phyloP scores from a whole-genome alignment of 2,113 vertebrate genomes.

The Martes martes region DNA sequence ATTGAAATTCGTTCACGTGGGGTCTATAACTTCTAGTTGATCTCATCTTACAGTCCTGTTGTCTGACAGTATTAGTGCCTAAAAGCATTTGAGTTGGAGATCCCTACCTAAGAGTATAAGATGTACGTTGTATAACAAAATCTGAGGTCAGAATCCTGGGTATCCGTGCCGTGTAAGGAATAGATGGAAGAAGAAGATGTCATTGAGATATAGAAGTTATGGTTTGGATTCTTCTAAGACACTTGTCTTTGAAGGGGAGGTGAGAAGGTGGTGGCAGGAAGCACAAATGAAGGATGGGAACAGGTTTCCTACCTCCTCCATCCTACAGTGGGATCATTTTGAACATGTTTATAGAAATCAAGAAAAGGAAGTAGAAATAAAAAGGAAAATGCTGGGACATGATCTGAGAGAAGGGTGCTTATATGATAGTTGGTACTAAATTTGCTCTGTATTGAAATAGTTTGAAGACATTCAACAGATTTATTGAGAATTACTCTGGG shows the following conservation, averaged over 20 bases:
- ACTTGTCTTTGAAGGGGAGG: neutral
- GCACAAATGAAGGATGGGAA: neutral
- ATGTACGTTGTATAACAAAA: neutral
- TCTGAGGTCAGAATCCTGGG: neutral
- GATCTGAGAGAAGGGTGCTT: neutral
- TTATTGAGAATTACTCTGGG: neutral
- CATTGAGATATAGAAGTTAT: neutral
- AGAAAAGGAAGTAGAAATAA: neutral
- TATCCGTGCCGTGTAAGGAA: neutral
- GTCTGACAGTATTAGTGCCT: neutral
- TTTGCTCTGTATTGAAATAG: neutral
- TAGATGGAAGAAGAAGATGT: neutral
- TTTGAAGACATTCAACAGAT: neutral
- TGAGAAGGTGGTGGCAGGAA: neutral
- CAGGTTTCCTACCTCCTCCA: neutral
- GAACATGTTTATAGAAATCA: neutral
- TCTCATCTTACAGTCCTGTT: neutral
- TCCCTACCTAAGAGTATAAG: neutral
- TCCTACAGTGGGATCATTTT: neutral
- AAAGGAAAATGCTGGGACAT: neutral
- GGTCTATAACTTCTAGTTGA: neutral
- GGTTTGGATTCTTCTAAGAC: neutral
- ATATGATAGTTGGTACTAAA: neutral
- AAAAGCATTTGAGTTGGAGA: neutral
- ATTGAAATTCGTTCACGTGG: neutral